Conservation (phyloP, 2,888 invertebrate genomes). For the Apotomis capreana region DNA sequence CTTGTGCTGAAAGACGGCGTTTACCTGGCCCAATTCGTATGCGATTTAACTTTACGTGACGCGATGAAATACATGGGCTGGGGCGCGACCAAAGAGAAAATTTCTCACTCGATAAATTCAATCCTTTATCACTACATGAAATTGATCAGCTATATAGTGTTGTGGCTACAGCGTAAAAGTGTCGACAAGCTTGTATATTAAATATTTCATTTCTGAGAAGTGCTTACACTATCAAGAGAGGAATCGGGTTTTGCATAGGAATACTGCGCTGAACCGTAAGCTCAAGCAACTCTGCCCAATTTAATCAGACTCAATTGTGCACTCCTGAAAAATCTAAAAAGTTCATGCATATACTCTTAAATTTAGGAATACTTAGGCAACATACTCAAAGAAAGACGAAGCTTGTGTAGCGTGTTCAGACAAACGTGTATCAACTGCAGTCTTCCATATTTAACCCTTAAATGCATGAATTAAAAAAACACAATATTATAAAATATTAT, state of each 20-base stretch:
- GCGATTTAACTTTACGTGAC: constrained; percentile 30
- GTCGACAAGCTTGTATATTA: not conserved
- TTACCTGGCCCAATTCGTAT: constrained; percentile 20
- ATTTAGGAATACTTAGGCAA: not conserved
- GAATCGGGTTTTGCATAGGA: not conserved
- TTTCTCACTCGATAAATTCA: constrained; percentile 29
- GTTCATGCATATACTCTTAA: not conserved
- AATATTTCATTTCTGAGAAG: constrained; percentile 11
- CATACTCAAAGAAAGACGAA: not conserved
- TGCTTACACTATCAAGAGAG: not conserved
- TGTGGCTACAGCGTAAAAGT: constrained; percentile 7
- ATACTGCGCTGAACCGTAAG: constrained; percentile 12
- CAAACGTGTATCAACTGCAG: too few species aligned
- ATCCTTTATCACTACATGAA: constrained; percentile 22
- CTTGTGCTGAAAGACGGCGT: constrained; percentile 9
- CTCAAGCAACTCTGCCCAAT: not conserved
- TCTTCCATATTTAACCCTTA: too few species aligned
- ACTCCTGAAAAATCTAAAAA: not conserved
- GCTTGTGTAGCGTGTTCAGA: not conserved
- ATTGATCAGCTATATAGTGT: constrained; percentile 20
- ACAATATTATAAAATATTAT: too few species aligned
- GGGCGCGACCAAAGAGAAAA: constrained; percentile 16
- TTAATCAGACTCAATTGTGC: not conserved
- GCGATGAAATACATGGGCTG: constrained; percentile 22
- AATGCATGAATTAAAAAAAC: too few species aligned